Evolutionary conservation across 2,888 invertebrate species (phyloP).

Genomic region (Chymomyza procnemis): DNA sequence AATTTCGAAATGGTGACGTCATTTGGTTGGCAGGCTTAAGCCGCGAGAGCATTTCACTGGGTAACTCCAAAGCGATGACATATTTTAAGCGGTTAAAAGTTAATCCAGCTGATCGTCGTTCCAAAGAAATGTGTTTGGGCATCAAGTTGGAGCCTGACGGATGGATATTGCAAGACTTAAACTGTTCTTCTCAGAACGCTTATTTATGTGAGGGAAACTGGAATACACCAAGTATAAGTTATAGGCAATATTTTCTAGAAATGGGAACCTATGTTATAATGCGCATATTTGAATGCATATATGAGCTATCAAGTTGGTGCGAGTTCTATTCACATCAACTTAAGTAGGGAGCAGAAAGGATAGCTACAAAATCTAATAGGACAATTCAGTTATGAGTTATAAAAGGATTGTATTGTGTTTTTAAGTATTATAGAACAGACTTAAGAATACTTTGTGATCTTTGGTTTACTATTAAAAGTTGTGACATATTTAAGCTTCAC

Average conservation of each 20-base stretch:
- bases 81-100: conserved; percentile 8
- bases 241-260: background rate
- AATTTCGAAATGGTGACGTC: background rate
- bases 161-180: conserved; percentile 18
- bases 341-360: too few species aligned
- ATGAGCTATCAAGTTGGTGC: background rate
- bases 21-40: conserved; percentile 4
- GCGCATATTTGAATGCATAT: background rate
- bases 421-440: too few species aligned
- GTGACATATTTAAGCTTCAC: too few species aligned
- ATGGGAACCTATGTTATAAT: background rate
- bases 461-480: too few species aligned
- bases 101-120: conserved; percentile 12
- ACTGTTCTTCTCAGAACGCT: background rate
- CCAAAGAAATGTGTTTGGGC: conserved; percentile 14
- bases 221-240: background rate
- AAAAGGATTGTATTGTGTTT: too few species aligned
- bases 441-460: too few species aligned
- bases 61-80: conserved; percentile 1
- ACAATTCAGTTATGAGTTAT: too few species aligned
- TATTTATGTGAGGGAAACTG: conserved; percentile 3
- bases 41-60: conserved; percentile 14
- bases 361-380: too few species aligned
- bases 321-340: background rate
- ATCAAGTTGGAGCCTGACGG: conserved; percentile 4